Conservation (phyloP, 2,888 invertebrate genomes). For the Oligia strigilis region DNA sequence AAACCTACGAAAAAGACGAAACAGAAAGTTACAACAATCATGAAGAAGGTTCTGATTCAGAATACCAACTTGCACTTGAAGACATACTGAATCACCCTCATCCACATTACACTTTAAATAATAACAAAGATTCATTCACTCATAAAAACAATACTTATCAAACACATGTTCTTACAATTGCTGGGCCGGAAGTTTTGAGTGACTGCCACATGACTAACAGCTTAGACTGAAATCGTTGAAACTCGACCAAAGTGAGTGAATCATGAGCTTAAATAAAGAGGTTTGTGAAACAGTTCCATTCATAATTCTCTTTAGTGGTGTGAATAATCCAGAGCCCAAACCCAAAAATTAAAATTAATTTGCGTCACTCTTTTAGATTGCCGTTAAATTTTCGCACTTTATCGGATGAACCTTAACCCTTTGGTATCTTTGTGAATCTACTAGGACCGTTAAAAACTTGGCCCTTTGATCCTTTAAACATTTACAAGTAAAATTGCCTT, state of each 20-base stretch:
- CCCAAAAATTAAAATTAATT: not conserved
- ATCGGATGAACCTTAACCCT: not conserved
- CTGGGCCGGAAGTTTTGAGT: constrained; percentile 43
- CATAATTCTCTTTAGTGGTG: constrained; percentile 10
- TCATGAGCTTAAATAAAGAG: constrained; percentile 36
- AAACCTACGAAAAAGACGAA: not conserved
- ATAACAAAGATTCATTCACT: constrained; percentile 20
- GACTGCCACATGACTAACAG: constrained; percentile 45
- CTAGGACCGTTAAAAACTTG: not conserved
- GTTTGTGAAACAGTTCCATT: constrained; percentile 32
- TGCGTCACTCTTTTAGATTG: not conserved
- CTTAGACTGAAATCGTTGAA: constrained; percentile 41
- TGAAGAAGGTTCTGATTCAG: not conserved
- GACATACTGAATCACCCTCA: constrained; percentile 23
- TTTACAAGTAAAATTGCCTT: not conserved
- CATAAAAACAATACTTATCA: constrained; percentile 32
- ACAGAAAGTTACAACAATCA: not conserved
- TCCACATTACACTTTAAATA: not conserved
- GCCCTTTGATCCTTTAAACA: not conserved
- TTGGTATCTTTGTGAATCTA: not conserved
- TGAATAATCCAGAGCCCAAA: constrained; percentile 19
- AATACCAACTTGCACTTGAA: constrained; percentile 1
- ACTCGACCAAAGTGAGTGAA: constrained; percentile 31
- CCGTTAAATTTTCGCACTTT: not conserved
- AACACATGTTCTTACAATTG: constrained; percentile 46